Conservation (phyloP, 2,113 vertebrate genomes). For the Plectropomus leopardus region DNA sequence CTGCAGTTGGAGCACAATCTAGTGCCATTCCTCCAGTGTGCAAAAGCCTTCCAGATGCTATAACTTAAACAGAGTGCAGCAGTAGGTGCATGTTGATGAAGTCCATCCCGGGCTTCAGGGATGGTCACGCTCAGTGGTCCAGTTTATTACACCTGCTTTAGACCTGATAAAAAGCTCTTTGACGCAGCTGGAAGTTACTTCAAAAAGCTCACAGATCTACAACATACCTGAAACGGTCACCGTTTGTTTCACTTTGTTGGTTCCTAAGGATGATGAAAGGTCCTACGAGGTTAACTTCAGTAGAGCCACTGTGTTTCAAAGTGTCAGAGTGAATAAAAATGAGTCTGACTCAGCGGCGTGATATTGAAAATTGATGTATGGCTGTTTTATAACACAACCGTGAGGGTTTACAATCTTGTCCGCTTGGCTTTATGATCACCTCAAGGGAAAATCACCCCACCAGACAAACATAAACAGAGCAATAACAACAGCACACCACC, state of each 20-base stretch:
- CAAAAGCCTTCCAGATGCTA: slow-evolving; percentile 27
- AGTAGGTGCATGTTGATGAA: slow-evolving; percentile 64
- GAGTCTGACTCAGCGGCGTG: slow-evolving; percentile 33
- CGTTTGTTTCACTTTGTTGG: slow-evolving; percentile 68
- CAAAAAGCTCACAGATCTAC: slow-evolving; percentile 56
- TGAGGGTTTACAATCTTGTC: slow-evolving; percentile 35
- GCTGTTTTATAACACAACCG: slow-evolving; percentile 18
- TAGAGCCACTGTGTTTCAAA: slow-evolving; percentile 16
- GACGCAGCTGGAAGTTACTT: slow-evolving; percentile 58
- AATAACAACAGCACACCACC: background rate
- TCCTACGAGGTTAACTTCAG: slow-evolving; percentile 52
- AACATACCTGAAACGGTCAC: slow-evolving; percentile 34
- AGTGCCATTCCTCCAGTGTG: background rate
- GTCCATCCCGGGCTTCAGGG: slow-evolving; percentile 38
- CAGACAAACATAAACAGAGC: slow-evolving; percentile 20
- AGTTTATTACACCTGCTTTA: slow-evolving; percentile 72
- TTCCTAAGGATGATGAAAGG: slow-evolving; percentile 54
- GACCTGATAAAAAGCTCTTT: slow-evolving; percentile 62
- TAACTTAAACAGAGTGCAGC: slow-evolving; percentile 47
- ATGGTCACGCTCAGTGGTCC: slow-evolving; percentile 68
- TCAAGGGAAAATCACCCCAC: slow-evolving; percentile 10
- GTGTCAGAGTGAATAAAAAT: slow-evolving; percentile 60
- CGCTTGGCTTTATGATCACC: slow-evolving; percentile 40
- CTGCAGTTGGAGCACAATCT: slow-evolving; percentile 15
- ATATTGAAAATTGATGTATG: slow-evolving; percentile 54